Evolutionary conservation across 1,140 invertebrate genomes (phyloP).

Genomic region (Lepidostoma basale): DNA sequence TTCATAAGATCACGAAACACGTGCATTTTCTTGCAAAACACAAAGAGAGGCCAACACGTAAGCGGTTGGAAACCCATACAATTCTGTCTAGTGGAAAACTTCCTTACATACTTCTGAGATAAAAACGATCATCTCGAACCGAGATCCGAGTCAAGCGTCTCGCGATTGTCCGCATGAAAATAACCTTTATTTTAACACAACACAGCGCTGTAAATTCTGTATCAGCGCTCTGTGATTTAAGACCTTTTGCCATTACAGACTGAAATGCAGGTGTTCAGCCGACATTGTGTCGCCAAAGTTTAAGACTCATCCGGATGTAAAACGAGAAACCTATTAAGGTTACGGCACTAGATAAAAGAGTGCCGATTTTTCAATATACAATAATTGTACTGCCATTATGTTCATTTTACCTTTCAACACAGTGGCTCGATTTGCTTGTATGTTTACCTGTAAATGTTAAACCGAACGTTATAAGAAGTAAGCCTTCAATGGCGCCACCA

Average conservation of each 20-base stretch:
- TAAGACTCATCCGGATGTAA: slow-evolving; percentile 18
- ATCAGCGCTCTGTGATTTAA: neutral
- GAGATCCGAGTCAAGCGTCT: neutral
- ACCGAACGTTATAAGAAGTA: neutral
- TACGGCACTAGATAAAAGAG: neutral
- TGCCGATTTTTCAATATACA: neutral
- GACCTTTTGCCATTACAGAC: neutral
- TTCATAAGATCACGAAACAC: neutral
- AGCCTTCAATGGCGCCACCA: slow-evolving; percentile 14
- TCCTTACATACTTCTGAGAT: slow-evolving; percentile 14
- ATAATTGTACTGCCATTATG: neutral
- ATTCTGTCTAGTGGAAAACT: slow-evolving; percentile 19
- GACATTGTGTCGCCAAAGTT: slow-evolving; percentile 45
- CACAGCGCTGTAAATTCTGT: neutral
- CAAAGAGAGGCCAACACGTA: neutral
- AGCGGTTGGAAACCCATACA: slow-evolving; percentile 17
- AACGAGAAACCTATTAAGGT: neutral
- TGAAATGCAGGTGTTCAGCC: slow-evolving; percentile 42
- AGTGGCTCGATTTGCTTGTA: neutral
- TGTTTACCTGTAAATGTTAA: slow-evolving; percentile 3
- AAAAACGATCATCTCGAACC: slow-evolving; percentile 4
- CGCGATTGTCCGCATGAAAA: neutral
- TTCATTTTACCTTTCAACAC: neutral
- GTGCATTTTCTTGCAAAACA: slow-evolving; percentile 20
- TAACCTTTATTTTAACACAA: neutral